Conservation (phyloP, 30 jellyfish, hydroid and myxozoan genomes). For the Aurelia sp. region DNA sequence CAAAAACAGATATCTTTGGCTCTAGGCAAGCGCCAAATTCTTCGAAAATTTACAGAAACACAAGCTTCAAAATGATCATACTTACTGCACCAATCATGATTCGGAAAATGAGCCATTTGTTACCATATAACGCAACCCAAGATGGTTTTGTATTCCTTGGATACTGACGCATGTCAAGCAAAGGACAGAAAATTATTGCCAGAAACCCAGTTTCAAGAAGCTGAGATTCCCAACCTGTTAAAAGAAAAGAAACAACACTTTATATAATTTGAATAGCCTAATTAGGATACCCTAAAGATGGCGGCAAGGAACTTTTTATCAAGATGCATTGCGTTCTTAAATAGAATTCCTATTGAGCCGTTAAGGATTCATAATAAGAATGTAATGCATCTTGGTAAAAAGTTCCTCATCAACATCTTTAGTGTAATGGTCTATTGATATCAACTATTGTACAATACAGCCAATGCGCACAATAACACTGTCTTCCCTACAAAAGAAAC, state of each 20-base stretch:
- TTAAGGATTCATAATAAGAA: too few relatives aligned
- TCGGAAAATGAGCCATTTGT: slow-evolving; percentile 85
- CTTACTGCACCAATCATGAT: slow-evolving; percentile 92
- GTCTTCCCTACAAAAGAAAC: background rate
- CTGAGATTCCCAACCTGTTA: slow-evolving; percentile 86
- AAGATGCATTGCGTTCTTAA: background rate
- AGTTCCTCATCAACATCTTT: too few relatives aligned
- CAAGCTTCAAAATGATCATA: background rate
- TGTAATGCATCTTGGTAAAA: too few relatives aligned
- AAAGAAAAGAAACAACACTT: background rate
- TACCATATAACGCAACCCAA: slow-evolving; percentile 69
- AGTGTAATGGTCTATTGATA: background rate
- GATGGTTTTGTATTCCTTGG: slow-evolving; percentile 76
- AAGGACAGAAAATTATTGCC: slow-evolving; percentile 80
- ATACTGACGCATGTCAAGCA: slow-evolving; percentile 34
- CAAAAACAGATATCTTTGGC: too few relatives aligned
- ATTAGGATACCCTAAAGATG: background rate
- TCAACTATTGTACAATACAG: background rate
- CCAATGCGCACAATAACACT: background rate
- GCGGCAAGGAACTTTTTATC: background rate
- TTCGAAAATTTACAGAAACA: too few relatives aligned
- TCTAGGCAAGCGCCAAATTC: too few relatives aligned
- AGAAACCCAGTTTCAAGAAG: slow-evolving; percentile 84
- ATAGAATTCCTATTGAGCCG: too few relatives aligned
- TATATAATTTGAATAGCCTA: too few relatives aligned